Base-by-base conservation (phyloP, 2,797 vertebrate species). In the Antrozous pallidus region DNA sequence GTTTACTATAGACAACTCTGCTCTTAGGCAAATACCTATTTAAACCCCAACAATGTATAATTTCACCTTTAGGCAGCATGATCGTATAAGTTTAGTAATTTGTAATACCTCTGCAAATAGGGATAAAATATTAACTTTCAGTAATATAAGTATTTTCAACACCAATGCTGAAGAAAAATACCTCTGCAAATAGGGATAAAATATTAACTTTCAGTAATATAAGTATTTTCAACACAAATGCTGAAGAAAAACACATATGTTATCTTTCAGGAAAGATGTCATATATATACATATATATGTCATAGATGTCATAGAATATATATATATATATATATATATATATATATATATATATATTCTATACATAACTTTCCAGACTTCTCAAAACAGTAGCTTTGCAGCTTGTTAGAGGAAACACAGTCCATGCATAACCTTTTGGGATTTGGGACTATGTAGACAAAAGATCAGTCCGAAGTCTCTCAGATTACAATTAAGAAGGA, bases 11-110 rank as follows among this genome's bases (percentile, higher is more conserved):
- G 97, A 97, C 94, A 97, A 97, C 56, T 42, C 93, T 94, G 84
- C 85, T 97, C 20, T 97, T 97, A 97, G 90, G 93, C 89, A 97
- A 97, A 97, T 91, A 97, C 95, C 97, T 97, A 97, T 92, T 98
- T 97, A 98, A 97, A 96, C 93, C 87, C 96, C 95, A 95, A 94
- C 96, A 96, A 97, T 96, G 86, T 95, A 86, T 96, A 96, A 96
- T 97, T 94, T 94, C 97, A 96, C 97, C 95, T 98, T 97, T n/a
- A 92, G 94, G 47, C 51, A 92, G 49, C 77, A 96, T 85, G 96
- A 40, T 90, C 81, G 36, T 83, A 24, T 94, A 85, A 87, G 96
- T 93, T 96, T 92, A 82, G 94, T 98, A 97, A 96, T 97, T 96
- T 96, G 97, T 97, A 95, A 98, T 97, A 95, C 73, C 74, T 94